These are phyloP conservation scores for Petrocephalus microphthalmus DNA, from an alignment of 2,113 vertebrate genomes.

Conservation along the genomic window DNA sequence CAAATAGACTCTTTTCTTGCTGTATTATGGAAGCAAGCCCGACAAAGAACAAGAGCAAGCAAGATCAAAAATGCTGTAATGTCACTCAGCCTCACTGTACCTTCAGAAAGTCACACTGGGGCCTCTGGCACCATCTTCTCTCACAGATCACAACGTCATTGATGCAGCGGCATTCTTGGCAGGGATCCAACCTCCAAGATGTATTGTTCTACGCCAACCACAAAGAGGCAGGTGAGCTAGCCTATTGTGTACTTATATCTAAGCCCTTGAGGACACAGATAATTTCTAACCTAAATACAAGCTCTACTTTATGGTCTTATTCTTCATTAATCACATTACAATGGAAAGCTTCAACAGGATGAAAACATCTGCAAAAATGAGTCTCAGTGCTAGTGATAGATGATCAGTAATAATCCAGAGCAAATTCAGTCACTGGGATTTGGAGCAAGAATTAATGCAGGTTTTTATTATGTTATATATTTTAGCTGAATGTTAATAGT, in stretches of 20 bases:
- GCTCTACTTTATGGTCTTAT: background rate
- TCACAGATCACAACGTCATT: conserved; percentile 67
- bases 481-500: background rate
- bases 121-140: conserved; percentile 61
- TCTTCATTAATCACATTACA: background rate
- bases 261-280: background rate
- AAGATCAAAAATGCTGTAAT: background rate
- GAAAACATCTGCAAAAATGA: background rate
- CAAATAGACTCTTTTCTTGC: background rate
- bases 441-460: background rate
- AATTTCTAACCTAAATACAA: background rate
- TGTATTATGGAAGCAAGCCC: background rate
- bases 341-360: background rate
- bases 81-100: conserved; percentile 49
- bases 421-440: background rate
- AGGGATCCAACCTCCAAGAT: conserved; percentile 75
- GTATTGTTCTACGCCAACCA: conserved; percentile 70
- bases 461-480: background rate
- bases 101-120: conserved; percentile 76
- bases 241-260: background rate
- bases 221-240: background rate
- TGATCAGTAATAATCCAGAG: background rate
- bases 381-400: background rate
- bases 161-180: conserved; percentile 75
- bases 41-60: background rate